phyloP scores from a whole-genome alignment of 2,888 invertebrate species.

The Drosophila mayaguana region DNA sequence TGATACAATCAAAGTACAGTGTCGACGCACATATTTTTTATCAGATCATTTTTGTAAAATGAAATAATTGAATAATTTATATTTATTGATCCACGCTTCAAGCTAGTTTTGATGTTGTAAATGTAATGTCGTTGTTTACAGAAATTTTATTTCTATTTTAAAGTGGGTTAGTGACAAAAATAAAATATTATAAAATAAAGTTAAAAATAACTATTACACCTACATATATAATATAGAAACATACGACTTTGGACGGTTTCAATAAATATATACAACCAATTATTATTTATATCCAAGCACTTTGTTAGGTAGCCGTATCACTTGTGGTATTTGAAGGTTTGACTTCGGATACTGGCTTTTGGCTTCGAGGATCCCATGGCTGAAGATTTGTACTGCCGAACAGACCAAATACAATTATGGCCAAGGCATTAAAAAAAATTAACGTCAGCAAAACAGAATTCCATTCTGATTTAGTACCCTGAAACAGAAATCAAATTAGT shows the following conservation, averaged over 20 bases:
- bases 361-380: constrained; percentile 82
- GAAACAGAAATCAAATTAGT: constrained; percentile 6
- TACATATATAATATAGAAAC: constrained; percentile 1
- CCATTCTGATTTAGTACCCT: constrained; percentile 85
- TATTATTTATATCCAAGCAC: background rate
- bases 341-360: background rate
- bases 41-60: constrained; percentile 7
- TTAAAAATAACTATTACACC: background rate
- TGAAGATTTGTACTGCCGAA: constrained; percentile 85
- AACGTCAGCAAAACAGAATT: constrained; percentile 83
- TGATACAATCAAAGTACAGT: background rate
- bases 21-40: background rate
- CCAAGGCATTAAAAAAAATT: constrained; percentile 80
- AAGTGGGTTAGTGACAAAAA: background rate
- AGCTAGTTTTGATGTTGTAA: background rate
- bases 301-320: constrained; percentile 7
- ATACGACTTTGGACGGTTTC: background rate
- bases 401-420: constrained; percentile 82
- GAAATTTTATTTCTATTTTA: constrained; percentile 7
- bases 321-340: background rate
- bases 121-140: background rate
- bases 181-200: background rate
- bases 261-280: constrained; percentile 15
- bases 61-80: constrained; percentile 3
- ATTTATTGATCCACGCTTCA: constrained; percentile 1